Base-by-base conservation (phyloP, 2,888 invertebrate species). In the Onchidella celtica region DNA sequence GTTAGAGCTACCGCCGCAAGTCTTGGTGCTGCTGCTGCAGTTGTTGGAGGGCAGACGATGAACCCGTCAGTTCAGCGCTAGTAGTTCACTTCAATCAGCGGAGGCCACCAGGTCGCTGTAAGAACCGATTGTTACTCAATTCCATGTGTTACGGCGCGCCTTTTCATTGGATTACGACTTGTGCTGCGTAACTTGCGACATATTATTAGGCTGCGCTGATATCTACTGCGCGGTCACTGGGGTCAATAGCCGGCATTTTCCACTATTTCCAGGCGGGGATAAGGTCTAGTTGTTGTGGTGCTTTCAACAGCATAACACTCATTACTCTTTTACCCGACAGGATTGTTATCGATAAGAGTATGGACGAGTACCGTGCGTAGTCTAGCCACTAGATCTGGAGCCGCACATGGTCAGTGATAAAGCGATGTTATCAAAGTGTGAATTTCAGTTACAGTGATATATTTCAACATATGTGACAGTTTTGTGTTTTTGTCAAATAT, bases 21-120 rank as follows among this genome's bases (percentile, higher is more conserved):
- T 32, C 55, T 61, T 17, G 59, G 36, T 61, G 59, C 34, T 61
- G 32, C 11, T 59, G 24, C 36, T 36, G 73, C 38, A 55, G 72
- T 55, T 9, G 40, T 24, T 38, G 70, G 24, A 6, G 29, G 61
- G 38, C 73, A 38, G 3, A 38, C 29, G 61, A 24, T 59, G 73
- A 73, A 57, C 73, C 55, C 73, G 73, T 73, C 73, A 73, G 73
- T 72, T 57, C 3, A 57, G 57, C 17, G 17, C 9, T 47, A n/a
- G 6, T 72, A 40, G 68, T 55, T 47, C 27, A 70, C 70, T 11
- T 32, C 73, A 61, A 65, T 65, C 75, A 61, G 40, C 38, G 21
- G 57, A 57, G 17, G 72, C 59, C 73, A 29, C 57, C 73, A 73
- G 73, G 73, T 73, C 73, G 57, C 21, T 72, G 32, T 70, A 9